These are phyloP conservation scores for Fringilla coelebs DNA, from an alignment of 2,797 vertebrate genomes.

Conservation along the genomic window DNA sequence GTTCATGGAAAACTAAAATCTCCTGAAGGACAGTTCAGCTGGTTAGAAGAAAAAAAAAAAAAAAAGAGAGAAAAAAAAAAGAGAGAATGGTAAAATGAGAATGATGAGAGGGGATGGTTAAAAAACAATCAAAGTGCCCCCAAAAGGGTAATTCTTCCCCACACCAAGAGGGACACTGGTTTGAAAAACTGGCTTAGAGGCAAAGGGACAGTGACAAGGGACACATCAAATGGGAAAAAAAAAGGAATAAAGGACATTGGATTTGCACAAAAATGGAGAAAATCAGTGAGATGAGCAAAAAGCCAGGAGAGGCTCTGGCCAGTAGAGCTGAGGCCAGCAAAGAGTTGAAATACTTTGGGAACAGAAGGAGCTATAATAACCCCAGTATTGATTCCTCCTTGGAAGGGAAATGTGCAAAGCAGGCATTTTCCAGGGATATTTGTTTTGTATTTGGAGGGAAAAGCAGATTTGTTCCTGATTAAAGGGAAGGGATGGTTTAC, in stretches of 20 bases:
- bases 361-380: constrained; percentile 66
- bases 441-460: constrained; percentile 50
- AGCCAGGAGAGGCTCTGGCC: constrained; percentile 12
- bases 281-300: constrained; percentile 59
- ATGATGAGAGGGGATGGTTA: not conserved
- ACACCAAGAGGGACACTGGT: not conserved
- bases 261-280: constrained; percentile 42
- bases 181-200: constrained; percentile 24
- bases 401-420: constrained; percentile 66
- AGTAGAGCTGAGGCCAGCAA: constrained; percentile 62
- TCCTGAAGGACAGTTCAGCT: not conserved
- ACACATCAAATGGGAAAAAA: not conserved
- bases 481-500: constrained; percentile 17
- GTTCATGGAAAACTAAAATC: not conserved
- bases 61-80: not conserved
- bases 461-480: constrained; percentile 57
- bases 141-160: not conserved
- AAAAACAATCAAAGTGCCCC: not conserved
- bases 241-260: not conserved
- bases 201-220: not conserved
- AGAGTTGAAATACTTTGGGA: constrained; percentile 59
- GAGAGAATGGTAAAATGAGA: not conserved
- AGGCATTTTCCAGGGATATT: constrained; percentile 56
- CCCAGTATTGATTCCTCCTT: constrained; percentile 57
- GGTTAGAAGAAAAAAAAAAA: too few species aligned